phyloP scores from a whole-genome alignment of 1,140 invertebrate genomes.

The Bombus impatiens region DNA sequence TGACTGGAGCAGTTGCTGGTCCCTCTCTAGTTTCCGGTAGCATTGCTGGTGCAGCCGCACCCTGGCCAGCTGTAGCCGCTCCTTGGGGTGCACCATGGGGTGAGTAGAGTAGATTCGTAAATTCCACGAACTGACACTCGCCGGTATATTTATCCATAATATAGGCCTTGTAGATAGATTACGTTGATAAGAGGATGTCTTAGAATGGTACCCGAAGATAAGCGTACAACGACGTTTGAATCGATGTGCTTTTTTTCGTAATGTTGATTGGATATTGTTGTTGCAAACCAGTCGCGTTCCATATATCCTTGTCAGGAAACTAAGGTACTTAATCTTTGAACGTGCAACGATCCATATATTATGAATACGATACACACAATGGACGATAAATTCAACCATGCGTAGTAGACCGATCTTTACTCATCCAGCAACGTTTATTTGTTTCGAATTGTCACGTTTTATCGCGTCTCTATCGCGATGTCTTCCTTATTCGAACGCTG shows the following conservation, averaged over 20 bases:
- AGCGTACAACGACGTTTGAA: no score
- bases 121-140: no score
- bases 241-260: neutral
- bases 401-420: neutral
- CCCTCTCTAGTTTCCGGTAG: constrained; percentile 79
- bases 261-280: neutral
- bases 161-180: no score
- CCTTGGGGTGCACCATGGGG: constrained; percentile 44
- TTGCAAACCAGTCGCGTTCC: no score
- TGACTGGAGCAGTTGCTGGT: constrained; percentile 78
- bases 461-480: neutral
- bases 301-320: neutral
- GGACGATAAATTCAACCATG: constrained; percentile 23
- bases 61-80: constrained; percentile 38
- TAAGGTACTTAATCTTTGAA: neutral
- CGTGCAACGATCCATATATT: neutral
- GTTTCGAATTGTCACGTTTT: neutral
- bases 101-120: constrained; percentile 3
- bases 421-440: neutral
- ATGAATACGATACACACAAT: neutral
- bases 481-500: neutral
- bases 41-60: constrained; percentile 68
- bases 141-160: no score
- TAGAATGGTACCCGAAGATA: no score
- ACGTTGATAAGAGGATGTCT: no score